Conservation (phyloP, 2,797 vertebrate species). For the Tamandua tetradactyla region DNA sequence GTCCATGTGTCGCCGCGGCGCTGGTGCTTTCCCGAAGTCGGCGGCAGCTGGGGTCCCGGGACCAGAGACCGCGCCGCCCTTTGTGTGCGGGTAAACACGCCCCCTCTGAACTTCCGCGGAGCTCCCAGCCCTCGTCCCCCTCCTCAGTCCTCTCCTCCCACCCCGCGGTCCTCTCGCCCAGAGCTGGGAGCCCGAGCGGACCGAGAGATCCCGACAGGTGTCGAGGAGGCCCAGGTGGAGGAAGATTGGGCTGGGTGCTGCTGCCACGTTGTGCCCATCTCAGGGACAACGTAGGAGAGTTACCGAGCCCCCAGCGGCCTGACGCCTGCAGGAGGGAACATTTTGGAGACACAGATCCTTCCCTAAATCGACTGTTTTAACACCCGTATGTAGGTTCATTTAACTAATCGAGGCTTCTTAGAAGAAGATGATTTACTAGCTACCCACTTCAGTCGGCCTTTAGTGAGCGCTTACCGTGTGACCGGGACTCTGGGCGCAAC, state of each 20-base stretch:
- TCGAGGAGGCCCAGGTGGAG: neutral
- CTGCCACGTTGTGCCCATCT: neutral
- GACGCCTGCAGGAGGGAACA: neutral
- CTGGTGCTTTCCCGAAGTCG: neutral
- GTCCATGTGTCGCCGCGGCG: slow-evolving; percentile 27
- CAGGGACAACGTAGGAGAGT: neutral
- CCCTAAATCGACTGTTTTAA: neutral
- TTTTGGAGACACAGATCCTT: neutral
- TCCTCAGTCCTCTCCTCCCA: no score
- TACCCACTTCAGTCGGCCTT: neutral
- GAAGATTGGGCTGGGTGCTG: neutral
- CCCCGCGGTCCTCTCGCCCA: fast-evolving
- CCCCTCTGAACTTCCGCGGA: slow-evolving; percentile 10
- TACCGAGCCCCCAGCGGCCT: neutral
- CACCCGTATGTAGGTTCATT: neutral
- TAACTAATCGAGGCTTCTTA: neutral
- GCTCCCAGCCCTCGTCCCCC: neutral
- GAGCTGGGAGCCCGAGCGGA: neutral
- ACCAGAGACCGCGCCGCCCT: neutral
- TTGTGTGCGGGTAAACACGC: slow-evolving; percentile 30
- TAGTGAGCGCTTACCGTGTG: neutral
- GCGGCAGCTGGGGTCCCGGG: slow-evolving; percentile 4
- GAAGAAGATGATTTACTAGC: neutral
- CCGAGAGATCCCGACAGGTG: no score
- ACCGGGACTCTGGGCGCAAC: neutral